These are phyloP conservation scores for Drosophila pseudoobscura DNA, from an alignment of 1,140 invertebrate genomes.

Conservation along the genomic window DNA sequence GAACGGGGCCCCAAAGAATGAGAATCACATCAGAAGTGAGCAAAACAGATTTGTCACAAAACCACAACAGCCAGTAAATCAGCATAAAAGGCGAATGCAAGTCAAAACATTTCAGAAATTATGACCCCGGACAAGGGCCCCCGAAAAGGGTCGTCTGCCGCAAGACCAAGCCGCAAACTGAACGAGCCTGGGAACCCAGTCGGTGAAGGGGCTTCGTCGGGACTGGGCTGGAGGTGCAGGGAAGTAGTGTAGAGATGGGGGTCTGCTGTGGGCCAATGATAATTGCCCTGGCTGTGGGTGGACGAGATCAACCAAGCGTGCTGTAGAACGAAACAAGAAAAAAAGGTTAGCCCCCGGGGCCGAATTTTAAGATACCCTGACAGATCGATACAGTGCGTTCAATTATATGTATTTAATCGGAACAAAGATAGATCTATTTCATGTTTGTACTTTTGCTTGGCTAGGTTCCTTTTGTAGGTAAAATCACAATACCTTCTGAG, in stretches of 20 bases:
- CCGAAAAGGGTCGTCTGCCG: conserved; percentile 43
- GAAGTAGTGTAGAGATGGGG: not conserved
- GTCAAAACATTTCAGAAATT: conserved; percentile 81
- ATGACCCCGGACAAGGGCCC: conserved; percentile 61
- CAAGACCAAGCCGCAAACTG: conserved; percentile 58
- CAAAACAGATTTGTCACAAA: conserved; percentile 81
- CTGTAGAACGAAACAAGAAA: too few relatives aligned
- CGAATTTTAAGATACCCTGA: too few relatives aligned
- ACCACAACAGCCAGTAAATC: conserved; percentile 80
- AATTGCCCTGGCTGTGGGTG: conserved; percentile 61
- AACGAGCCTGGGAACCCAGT: conserved; percentile 29
- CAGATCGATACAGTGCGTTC: too few relatives aligned
- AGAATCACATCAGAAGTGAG: conserved; percentile 77
- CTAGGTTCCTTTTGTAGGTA: too few relatives aligned
- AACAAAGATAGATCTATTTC: too few relatives aligned
- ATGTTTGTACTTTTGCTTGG: not conserved
- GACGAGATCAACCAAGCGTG: not conserved
- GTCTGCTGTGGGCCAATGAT: conserved; percentile 49
- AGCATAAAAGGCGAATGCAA: conserved; percentile 79
- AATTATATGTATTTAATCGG: too few relatives aligned
- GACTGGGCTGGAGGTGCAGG: not conserved
- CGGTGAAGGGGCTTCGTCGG: not conserved
- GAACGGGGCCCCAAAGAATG: conserved; percentile 21
- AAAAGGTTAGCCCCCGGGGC: too few relatives aligned
- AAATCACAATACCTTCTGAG: not conserved